phyloP scores from a whole-genome alignment of 2,888 invertebrate species.

The Eurytoma californica region DNA sequence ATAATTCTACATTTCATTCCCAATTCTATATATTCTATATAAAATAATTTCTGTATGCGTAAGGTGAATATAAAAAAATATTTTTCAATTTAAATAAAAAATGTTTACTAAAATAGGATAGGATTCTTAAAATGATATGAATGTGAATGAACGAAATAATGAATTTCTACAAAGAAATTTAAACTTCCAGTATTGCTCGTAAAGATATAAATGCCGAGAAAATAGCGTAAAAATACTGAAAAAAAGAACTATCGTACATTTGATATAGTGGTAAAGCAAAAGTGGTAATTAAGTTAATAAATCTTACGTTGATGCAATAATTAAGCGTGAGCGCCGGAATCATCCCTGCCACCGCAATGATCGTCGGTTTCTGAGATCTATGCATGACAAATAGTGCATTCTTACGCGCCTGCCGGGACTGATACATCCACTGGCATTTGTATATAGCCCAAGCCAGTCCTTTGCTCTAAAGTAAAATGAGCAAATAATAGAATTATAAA shows the following conservation, averaged over 20 bases:
- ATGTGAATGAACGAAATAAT: no score
- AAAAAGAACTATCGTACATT: neutral
- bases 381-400: constrained; percentile 7
- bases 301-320: constrained; percentile 18
- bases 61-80: no score
- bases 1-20: no score
- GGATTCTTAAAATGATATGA: no score
- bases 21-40: no score
- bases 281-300: neutral
- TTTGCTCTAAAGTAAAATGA: neutral
- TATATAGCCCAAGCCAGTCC: neutral
- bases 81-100: no score
- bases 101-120: no score
- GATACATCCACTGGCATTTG: constrained; percentile 3
- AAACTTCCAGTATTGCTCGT: constrained; percentile 8
- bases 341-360: neutral
- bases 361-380: constrained; percentile 16
- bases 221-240: constrained; percentile 24
- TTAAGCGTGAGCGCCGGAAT: constrained; percentile 4
- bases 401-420: neutral
- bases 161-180: no score
- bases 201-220: constrained; percentile 7
- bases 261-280: neutral
- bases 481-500: neutral
- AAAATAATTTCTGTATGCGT: no score